A percentile compares a stretch with the other conserved stretches of the same genome.
These are phyloP conservation scores for Aleiodes sp. DNA, from an alignment of 1,140 invertebrate species.

Conservation along the genomic window DNA sequence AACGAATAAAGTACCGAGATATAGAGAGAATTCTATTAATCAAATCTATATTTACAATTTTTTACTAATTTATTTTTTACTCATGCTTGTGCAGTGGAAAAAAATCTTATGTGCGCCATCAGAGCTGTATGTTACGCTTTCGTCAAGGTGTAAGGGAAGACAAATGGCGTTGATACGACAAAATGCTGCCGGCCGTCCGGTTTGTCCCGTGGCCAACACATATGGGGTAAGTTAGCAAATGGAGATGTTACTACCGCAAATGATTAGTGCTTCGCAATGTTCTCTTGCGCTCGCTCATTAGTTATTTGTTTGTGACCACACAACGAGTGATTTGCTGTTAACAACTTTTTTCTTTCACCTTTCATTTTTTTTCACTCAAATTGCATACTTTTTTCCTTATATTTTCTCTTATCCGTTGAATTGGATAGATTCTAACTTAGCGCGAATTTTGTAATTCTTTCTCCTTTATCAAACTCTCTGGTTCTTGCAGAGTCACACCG, in stretches of 20 bases:
- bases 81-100: not conserved
- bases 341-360: slow-evolving; percentile 32
- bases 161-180: slow-evolving; percentile 47
- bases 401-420: too few species aligned
- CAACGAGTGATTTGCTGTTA: slow-evolving; percentile 33
- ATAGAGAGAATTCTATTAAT: not conserved
- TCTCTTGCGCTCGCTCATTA: slow-evolving; percentile 6
- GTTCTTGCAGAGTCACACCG: not conserved
- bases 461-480: too few species aligned
- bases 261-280: slow-evolving; percentile 48
- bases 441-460: too few species aligned
- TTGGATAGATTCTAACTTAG: too few species aligned
- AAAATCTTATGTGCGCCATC: not conserved
- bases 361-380: slow-evolving; percentile 1
- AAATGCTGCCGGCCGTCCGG: slow-evolving; percentile 41
- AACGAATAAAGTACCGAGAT: too few species aligned
- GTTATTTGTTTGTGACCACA: slow-evolving; percentile 26
- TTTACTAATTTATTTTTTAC: not conserved
- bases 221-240: slow-evolving; percentile 39
- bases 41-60: not conserved
- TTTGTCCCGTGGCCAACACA: slow-evolving; percentile 26
- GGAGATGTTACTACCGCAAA: slow-evolving; percentile 55
- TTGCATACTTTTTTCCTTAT: too few species aligned
- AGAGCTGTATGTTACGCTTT: slow-evolving; percentile 36
- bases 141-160: slow-evolving; percentile 47